These are phyloP conservation scores for Microdon myrmicae DNA, from an alignment of 2,888 invertebrate species.

Conservation along the genomic window DNA sequence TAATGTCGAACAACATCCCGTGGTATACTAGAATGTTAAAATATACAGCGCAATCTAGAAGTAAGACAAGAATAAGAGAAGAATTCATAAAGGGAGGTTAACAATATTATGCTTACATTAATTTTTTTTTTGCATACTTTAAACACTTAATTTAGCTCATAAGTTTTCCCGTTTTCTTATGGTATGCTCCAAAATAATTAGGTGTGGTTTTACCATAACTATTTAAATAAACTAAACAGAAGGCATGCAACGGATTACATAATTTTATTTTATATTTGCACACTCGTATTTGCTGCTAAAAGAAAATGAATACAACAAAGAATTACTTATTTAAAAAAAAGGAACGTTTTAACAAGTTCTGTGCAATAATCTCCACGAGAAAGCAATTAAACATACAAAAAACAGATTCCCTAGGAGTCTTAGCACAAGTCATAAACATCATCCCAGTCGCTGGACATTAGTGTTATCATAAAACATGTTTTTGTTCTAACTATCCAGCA, in stretches of 20 bases:
- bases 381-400: constrained; percentile 14
- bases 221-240: too few relatives aligned
- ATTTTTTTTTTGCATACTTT: constrained; percentile 22
- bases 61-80: constrained; percentile 34
- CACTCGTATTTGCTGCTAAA: constrained; percentile 23
- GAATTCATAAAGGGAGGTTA: constrained; percentile 28
- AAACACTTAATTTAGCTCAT: constrained; percentile 26
- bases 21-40: constrained; percentile 62
- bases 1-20: constrained; percentile 66
- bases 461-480: too few relatives aligned
- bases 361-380: constrained; percentile 52
- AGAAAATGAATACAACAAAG: constrained; percentile 8
- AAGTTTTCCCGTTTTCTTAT: too few relatives aligned
- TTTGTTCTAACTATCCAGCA: constrained; percentile 20
- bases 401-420: constrained; percentile 32
- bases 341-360: constrained; percentile 40
- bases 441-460: too few relatives aligned
- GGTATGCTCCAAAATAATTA: too few relatives aligned
- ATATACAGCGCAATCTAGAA: background rate
- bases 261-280: too few relatives aligned
- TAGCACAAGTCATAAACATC: background rate
- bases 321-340: too few relatives aligned
- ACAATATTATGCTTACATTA: constrained; percentile 13
- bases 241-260: too few relatives aligned
- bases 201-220: too few relatives aligned